phyloP scores from a whole-genome alignment of 2,113 vertebrate species.

The Gymnorhina tibicen region DNA sequence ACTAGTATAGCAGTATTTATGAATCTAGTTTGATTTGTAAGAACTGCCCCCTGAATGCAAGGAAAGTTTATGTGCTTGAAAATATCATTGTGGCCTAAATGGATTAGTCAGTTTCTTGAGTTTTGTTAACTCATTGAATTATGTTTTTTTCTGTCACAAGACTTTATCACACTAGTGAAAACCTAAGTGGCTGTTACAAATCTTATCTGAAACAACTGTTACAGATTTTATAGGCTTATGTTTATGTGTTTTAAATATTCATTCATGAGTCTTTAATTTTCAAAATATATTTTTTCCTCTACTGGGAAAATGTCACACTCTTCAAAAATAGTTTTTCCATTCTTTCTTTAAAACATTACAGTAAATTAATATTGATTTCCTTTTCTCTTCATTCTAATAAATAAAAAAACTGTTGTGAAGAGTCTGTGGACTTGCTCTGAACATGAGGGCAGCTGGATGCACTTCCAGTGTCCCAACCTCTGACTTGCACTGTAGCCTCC shows the following conservation, averaged over 20 bases:
- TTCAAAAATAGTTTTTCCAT: slow-evolving; percentile 48
- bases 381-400: background rate
- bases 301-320: slow-evolving; percentile 56
- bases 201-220: background rate
- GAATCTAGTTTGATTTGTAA: background rate
- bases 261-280: slow-evolving; percentile 67
- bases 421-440: background rate
- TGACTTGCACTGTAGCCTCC: background rate
- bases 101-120: background rate
- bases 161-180: slow-evolving; percentile 1
- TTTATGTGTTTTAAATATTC: slow-evolving; percentile 51
- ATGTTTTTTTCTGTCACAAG: background rate
- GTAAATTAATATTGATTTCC: background rate
- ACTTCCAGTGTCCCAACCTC: background rate
- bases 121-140: background rate
- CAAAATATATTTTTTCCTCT: slow-evolving; percentile 55
- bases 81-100: background rate
- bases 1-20: background rate
- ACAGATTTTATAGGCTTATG: background rate
- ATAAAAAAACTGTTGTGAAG: background rate
- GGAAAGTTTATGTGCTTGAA: background rate
- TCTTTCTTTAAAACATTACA: slow-evolving; percentile 40
- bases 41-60: background rate
- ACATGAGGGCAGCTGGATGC: background rate
- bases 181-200: background rate